A percentile compares a stretch with the other conserved stretches of the same genome.
Conservation (phyloP, 2,113 vertebrate species). For the Pterophyllum scalare region DNA sequence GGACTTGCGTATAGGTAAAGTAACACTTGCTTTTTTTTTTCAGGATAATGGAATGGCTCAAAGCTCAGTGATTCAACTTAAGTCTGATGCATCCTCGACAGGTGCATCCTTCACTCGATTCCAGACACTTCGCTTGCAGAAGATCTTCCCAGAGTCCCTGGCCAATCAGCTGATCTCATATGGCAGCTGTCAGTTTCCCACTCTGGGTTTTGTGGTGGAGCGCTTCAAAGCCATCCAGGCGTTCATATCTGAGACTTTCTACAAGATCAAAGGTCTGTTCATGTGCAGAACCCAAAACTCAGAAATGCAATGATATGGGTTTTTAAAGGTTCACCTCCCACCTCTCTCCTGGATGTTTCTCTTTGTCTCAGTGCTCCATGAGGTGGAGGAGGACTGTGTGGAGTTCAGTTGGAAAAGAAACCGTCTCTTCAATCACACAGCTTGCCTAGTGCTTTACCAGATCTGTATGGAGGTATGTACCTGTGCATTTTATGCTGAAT, state of each 20-base stretch:
- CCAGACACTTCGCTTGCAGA: slow-evolving; percentile 92
- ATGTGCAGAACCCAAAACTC: background rate
- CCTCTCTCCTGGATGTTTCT: background rate
- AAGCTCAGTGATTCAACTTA: background rate
- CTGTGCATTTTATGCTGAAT: background rate
- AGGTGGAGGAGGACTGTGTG: slow-evolving; percentile 85
- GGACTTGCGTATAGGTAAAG: slow-evolving; percentile 93
- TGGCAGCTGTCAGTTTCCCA: slow-evolving; percentile 98
- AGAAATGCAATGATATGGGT: background rate
- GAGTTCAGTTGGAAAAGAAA: slow-evolving; percentile 97
- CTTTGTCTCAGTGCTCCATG: slow-evolving; percentile 86
- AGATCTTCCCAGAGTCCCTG: slow-evolving; percentile 90
- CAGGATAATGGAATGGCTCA: background rate
- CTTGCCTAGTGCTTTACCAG: slow-evolving; percentile 96
- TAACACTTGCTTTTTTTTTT: background rate
- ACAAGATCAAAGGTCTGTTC: slow-evolving; percentile 92
- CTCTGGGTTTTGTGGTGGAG: slow-evolving; percentile 96
- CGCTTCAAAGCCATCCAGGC: slow-evolving; percentile 98
- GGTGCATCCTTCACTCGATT: slow-evolving; percentile 99
- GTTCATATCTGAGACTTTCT: slow-evolving; percentile 95
- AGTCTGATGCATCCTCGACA: slow-evolving; percentile 57
- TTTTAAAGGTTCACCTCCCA: background rate
- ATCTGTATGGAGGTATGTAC: slow-evolving; percentile 94
- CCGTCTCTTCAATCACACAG: slow-evolving; percentile 94
- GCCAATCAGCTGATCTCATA: slow-evolving; percentile 97